Conservation (phyloP, 2,797 vertebrate genomes). For the Tragelaphus oryx region DNA sequence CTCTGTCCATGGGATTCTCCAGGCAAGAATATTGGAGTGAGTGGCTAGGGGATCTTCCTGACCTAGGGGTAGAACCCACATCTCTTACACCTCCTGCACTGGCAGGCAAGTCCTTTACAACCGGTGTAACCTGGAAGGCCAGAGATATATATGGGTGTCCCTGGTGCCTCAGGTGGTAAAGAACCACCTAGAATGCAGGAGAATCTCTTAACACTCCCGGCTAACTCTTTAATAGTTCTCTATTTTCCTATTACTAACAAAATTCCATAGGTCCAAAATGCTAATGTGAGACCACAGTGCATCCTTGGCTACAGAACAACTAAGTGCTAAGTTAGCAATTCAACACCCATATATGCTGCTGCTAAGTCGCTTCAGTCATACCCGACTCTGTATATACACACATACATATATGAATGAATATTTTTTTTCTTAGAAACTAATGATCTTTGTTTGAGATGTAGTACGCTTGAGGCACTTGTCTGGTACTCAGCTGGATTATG, state of each 20-base stretch:
- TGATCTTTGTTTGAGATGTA: background rate
- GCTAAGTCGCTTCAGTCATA: no score
- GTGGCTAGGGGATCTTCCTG: background rate
- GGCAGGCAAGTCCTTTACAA: background rate
- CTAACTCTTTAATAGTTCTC: background rate
- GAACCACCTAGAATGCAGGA: background rate
- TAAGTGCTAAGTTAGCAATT: background rate
- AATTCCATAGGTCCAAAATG: background rate
- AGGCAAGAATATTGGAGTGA: background rate
- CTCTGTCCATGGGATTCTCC: background rate
- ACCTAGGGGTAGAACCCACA: accelerated
- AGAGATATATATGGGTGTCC: background rate
- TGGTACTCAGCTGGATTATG: background rate
- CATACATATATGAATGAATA: background rate
- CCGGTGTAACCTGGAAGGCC: background rate
- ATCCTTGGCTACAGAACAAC: background rate
- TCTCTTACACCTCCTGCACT: background rate
- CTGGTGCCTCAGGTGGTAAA: background rate
- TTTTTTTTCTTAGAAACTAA: background rate
- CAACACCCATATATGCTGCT: background rate
- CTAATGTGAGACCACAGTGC: accelerated
- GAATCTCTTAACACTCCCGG: background rate
- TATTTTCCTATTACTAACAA: background rate
- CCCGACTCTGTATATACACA: no score
- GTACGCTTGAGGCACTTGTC: background rate